Percentiles rank a stretch among this genome's conserved stretches.
Evolutionary conservation across 2,888 invertebrate genomes (phyloP).

Genomic region (Adela reaumurella): DNA sequence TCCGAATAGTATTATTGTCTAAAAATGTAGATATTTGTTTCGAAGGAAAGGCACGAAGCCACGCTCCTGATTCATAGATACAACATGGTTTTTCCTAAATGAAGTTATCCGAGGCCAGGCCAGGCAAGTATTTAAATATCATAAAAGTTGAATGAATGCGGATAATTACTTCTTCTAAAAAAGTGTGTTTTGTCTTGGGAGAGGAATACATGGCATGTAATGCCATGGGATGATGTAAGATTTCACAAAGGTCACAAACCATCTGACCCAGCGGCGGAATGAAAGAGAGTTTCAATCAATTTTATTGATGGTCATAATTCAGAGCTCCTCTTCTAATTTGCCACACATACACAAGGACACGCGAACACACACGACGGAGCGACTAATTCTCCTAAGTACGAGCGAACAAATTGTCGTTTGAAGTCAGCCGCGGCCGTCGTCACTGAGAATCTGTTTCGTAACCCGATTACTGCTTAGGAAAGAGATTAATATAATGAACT

Average conservation of each 20-base stretch:
- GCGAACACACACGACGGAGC: not conserved
- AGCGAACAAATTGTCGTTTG: not conserved
- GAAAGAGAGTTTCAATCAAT: not conserved
- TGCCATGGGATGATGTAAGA: not conserved
- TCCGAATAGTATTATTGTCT: no score
- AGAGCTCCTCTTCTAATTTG: not conserved
- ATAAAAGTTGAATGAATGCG: no score
- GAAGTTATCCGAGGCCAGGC: no score
- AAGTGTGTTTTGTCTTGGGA: no score
- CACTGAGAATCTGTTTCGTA: not conserved
- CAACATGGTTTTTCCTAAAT: no score
- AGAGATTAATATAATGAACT: not conserved
- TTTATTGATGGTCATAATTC: not conserved
- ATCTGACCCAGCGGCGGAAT: not conserved
- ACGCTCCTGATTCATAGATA: no score
- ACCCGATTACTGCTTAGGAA: not conserved
- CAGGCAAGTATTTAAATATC: no score
- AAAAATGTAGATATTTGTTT: no score
- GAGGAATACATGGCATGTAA: no score
- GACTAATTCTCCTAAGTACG: not conserved
- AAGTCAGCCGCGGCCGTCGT: not conserved
- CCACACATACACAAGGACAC: not conserved
- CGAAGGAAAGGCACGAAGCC: no score
- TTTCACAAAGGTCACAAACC: not conserved
- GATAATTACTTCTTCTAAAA: no score